Conservation (phyloP, 2,113 vertebrate genomes). For the Taurulus bubalis region DNA sequence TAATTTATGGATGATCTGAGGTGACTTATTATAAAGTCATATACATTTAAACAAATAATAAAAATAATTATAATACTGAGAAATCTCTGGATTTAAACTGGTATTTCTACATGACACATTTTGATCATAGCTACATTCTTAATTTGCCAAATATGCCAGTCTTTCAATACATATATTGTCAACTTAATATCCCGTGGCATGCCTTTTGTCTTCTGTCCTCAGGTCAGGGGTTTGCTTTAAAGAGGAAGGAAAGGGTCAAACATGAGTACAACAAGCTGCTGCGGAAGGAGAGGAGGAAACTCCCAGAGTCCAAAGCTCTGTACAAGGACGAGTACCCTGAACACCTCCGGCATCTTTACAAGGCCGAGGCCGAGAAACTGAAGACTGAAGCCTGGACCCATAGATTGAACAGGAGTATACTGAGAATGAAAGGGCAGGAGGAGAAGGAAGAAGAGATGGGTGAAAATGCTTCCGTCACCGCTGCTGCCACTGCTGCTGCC, state of each 20-base stretch:
- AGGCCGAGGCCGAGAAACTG: conserved; percentile 89
- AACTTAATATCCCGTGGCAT: background rate
- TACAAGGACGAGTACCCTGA: conserved; percentile 91
- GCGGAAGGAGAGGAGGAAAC: conserved; percentile 78
- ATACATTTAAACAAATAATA: background rate
- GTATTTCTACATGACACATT: background rate
- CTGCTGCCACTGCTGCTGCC: too few species aligned
- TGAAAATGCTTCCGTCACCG: background rate
- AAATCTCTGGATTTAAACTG: background rate
- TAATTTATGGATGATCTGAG: too few species aligned
- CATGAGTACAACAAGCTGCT: conserved; percentile 89
- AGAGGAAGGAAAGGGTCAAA: conserved; percentile 88
- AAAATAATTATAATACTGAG: background rate
- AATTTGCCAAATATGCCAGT: background rate
- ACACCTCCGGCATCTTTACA: conserved; percentile 93
- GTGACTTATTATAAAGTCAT: too few species aligned
- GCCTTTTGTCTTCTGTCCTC: conserved; percentile 3
- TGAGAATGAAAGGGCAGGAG: conserved; percentile 31
- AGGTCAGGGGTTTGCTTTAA: conserved; percentile 95
- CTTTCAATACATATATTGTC: background rate
- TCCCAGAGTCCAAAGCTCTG: conserved; percentile 46
- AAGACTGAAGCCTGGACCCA: conserved; percentile 80
- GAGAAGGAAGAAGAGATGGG: conserved; percentile 15
- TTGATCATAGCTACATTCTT: fast-evolving
- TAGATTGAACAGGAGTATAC: conserved; percentile 69